Conservation (phyloP, 2,113 vertebrate genomes). For the Caranx ignobilis region DNA sequence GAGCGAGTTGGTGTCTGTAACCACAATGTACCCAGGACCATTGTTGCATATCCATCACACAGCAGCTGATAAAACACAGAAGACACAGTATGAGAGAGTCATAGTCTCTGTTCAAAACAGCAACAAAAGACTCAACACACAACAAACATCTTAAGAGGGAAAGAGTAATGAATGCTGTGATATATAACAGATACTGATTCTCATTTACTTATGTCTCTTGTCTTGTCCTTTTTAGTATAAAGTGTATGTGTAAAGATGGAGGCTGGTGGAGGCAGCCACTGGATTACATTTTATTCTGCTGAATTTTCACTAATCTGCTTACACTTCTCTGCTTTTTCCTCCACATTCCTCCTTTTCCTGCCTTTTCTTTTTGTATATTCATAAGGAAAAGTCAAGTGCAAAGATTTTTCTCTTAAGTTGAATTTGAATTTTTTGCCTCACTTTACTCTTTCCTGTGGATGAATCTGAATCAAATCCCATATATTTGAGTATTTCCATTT, state of each 20-base stretch:
- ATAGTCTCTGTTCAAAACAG: background rate
- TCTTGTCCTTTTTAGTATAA: background rate
- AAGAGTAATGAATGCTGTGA: no score
- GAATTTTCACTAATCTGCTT: no score
- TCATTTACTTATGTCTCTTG: background rate
- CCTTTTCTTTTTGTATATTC: no score
- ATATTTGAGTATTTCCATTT: background rate
- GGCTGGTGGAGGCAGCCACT: background rate
- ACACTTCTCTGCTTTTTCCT: no score
- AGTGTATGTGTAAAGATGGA: background rate
- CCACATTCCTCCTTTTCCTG: no score
- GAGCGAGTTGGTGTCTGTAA: background rate
- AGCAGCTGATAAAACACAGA: no score
- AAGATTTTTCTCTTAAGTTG: background rate
- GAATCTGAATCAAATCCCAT: background rate
- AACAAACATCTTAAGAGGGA: no score
- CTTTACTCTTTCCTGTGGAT: background rate
- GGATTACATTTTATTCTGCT: no score
- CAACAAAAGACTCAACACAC: no score
- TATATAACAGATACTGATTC: no score
- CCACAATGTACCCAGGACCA: background rate
- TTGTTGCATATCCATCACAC: background rate
- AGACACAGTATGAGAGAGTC: background rate
- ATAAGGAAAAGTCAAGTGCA: background rate
- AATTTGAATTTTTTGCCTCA: background rate